These are phyloP conservation scores for Drosophila asahinai DNA, from an alignment of 1,140 invertebrate species.

Conservation along the genomic window DNA sequence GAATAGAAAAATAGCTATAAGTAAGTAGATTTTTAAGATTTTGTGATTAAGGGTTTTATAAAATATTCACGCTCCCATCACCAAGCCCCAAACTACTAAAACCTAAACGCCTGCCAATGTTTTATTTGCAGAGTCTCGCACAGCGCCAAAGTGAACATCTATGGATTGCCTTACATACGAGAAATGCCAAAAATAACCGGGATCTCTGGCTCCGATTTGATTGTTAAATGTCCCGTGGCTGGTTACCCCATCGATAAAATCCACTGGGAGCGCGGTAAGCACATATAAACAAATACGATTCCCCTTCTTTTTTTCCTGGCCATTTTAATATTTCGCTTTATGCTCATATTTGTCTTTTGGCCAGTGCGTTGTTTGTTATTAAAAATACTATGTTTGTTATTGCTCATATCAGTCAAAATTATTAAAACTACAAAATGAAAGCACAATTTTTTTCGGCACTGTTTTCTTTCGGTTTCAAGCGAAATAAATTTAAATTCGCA, in stretches of 20 bases:
- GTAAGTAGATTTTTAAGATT: too few species aligned
- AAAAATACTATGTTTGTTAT: slow-evolving; percentile 75
- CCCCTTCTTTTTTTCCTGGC: slow-evolving; percentile 7
- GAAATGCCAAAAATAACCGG: slow-evolving; percentile 96
- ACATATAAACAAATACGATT: slow-evolving; percentile 18
- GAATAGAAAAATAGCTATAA: too few species aligned
- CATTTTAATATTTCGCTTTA: slow-evolving; percentile 36
- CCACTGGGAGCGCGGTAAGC: slow-evolving; percentile 94
- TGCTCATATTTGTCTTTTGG: slow-evolving; percentile 63
- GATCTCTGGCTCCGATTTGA: slow-evolving; percentile 93
- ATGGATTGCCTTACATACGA: slow-evolving; percentile 94
- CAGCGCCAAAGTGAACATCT: slow-evolving; percentile 95
- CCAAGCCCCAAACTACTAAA: slow-evolving; percentile 11
- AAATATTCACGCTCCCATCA: slow-evolving; percentile 7
- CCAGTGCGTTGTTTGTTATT: slow-evolving; percentile 66
- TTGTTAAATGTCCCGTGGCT: slow-evolving; percentile 96
- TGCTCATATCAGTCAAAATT: slow-evolving; percentile 73
- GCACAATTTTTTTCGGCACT: slow-evolving; percentile 14
- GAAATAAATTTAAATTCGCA: slow-evolving; percentile 52
- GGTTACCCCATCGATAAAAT: slow-evolving; percentile 96
- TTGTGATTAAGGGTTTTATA: not conserved
- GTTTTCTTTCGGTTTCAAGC: slow-evolving; percentile 28
- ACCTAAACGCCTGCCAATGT: slow-evolving; percentile 23
- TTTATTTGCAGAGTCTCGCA: slow-evolving; percentile 88
- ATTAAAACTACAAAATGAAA: slow-evolving; percentile 71